These are phyloP conservation scores for Oophaga pumilio DNA, from an alignment of 2,113 vertebrate genomes.

Conservation along the genomic window DNA sequence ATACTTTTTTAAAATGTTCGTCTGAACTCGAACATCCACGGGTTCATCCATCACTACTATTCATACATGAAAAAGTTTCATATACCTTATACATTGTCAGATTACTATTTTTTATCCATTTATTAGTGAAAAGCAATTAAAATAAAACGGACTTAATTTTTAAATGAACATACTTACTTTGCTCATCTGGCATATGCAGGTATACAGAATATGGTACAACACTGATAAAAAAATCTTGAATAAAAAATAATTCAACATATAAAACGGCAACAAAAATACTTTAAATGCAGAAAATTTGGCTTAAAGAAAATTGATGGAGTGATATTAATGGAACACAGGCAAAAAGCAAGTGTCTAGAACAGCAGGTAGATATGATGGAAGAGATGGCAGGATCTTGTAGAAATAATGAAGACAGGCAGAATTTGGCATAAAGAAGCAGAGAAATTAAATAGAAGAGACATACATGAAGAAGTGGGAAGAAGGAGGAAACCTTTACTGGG, in stretches of 20 bases:
- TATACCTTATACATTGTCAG: no score
- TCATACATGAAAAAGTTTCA: no score
- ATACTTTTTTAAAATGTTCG: no score
- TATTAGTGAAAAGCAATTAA: no score
- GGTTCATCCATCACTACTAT: no score
- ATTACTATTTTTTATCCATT: no score
- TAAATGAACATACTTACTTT: background rate
- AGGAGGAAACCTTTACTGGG: background rate
- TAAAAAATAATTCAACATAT: background rate
- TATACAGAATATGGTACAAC: background rate
- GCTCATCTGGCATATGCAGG: background rate
- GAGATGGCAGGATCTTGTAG: background rate
- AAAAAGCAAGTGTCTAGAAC: background rate
- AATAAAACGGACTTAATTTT: background rate
- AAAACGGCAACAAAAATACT: background rate
- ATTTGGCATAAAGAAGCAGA: conserved; percentile 8
- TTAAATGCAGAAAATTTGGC: background rate
- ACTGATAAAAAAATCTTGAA: background rate
- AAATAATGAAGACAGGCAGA: conserved; percentile 26
- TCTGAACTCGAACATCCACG: no score
- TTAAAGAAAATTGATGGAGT: conserved; percentile 4
- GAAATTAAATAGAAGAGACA: background rate
- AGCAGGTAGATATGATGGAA: conserved; percentile 10
- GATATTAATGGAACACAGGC: background rate
- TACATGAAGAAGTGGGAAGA: conserved; percentile 7